phyloP scores from a whole-genome alignment of 1,140 invertebrate species.

The Anastatus disparis region DNA sequence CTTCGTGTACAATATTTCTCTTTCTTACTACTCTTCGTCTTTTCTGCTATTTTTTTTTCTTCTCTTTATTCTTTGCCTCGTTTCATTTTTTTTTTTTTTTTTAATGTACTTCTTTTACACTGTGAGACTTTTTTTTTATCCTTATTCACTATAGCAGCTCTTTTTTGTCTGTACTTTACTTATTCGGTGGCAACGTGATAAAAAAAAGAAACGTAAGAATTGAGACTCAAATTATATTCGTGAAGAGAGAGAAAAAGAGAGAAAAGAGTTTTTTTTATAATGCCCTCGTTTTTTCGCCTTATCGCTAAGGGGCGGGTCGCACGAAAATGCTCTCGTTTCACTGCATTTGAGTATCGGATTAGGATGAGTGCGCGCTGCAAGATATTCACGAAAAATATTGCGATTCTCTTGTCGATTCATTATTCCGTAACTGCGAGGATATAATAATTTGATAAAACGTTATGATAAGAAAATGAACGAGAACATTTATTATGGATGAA shows the following conservation, averaged over 20 bases:
- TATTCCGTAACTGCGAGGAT: too few relatives aligned
- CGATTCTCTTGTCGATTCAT: too few relatives aligned
- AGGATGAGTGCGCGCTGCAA: too few relatives aligned
- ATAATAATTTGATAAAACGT: too few relatives aligned
- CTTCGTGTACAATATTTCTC: slow-evolving; percentile 38
- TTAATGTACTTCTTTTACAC: slow-evolving; percentile 18
- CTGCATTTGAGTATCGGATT: not conserved
- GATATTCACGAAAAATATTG: too few relatives aligned
- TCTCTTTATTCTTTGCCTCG: slow-evolving; percentile 9
- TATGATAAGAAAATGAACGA: too few relatives aligned
- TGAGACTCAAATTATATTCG: slow-evolving; percentile 44
- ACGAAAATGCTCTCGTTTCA: not conserved
- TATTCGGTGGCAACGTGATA: not conserved
- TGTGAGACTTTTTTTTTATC: slow-evolving; percentile 35
- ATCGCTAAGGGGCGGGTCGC: not conserved
- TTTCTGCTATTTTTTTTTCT: slow-evolving; percentile 24
- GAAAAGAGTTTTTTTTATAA: too few relatives aligned
- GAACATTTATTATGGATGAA: too few relatives aligned
- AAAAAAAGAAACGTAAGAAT: not conserved
- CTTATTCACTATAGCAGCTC: slow-evolving; percentile 5
- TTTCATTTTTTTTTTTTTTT: not conserved
- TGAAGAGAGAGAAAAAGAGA: too few relatives aligned
- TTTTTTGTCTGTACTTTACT: not conserved
- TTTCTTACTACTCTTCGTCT: slow-evolving; percentile 41
- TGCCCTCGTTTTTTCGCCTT: slow-evolving; percentile 42